Conservation (phyloP, 2,888 invertebrate species). For the Leucoma salicis region DNA sequence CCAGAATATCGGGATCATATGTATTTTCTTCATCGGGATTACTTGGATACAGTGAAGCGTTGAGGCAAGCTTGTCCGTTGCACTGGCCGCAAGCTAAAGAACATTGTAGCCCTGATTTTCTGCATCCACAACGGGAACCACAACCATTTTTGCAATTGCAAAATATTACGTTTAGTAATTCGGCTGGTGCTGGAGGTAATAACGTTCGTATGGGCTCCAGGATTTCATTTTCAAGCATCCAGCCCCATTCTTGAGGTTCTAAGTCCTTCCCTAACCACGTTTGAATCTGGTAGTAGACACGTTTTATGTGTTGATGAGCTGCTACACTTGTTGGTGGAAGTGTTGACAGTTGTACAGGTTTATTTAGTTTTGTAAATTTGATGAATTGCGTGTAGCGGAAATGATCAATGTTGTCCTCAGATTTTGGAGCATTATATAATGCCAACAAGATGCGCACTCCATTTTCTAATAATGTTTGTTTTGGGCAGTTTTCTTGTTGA, state of each 20-base stretch:
- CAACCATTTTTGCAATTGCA: slow-evolving; percentile 17
- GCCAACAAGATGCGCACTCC: slow-evolving; percentile 1
- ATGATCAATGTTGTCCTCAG: slow-evolving; percentile 1
- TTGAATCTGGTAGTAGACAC: slow-evolving; percentile 30
- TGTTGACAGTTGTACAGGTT: slow-evolving; percentile 1
- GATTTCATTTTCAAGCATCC: slow-evolving; percentile 35
- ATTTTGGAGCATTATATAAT: slow-evolving; percentile 1
- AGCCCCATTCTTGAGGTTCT: slow-evolving; percentile 35
- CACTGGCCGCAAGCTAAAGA: slow-evolving; percentile 17
- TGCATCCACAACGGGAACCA: slow-evolving; percentile 17
- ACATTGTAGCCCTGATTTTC: slow-evolving; percentile 24
- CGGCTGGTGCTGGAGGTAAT: slow-evolving; percentile 12
- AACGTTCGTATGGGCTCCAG: slow-evolving; percentile 35
- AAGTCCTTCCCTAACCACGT: slow-evolving; percentile 36
- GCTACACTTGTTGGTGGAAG: slow-evolving; percentile 1
- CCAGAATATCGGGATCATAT: slow-evolving; percentile 2
- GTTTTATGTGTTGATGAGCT: slow-evolving; percentile 1
- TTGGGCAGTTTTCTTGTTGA: background rate
- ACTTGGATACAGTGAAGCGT: slow-evolving; percentile 9
- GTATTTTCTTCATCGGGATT: slow-evolving; percentile 13
- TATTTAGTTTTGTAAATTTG: slow-evolving; percentile 1
- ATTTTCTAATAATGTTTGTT: slow-evolving; percentile 1
- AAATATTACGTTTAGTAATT: slow-evolving; percentile 30
- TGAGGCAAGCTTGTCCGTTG: slow-evolving; percentile 18
- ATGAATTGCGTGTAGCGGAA: slow-evolving; percentile 1